A percentile compares a stretch with the other conserved stretches of the same genome.
phyloP scores from a whole-genome alignment of 2,888 invertebrate genomes.

The Griposia aprilina region DNA sequence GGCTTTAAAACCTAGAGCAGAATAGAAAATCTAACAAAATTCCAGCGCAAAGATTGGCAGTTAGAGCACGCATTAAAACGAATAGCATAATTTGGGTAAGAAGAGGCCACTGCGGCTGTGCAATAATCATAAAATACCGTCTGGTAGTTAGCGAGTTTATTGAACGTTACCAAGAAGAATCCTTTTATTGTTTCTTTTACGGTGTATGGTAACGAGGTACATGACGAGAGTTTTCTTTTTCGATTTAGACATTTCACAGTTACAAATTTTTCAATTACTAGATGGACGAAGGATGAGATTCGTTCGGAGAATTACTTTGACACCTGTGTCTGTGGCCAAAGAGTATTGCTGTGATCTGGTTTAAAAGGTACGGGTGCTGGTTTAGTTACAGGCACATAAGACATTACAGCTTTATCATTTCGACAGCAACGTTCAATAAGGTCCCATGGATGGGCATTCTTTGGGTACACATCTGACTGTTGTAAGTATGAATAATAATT shows the following conservation, averaged over 20 bases:
- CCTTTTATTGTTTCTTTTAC: conserved; percentile 68
- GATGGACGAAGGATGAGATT: not conserved
- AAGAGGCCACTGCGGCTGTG: conserved; percentile 65
- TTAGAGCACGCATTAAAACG: conserved; percentile 70
- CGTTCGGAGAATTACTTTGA: not conserved
- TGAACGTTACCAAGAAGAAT: conserved; percentile 62
- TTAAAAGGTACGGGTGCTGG: not conserved
- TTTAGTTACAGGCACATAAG: not conserved
- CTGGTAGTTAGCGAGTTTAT: conserved; percentile 66
- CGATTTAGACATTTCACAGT: not conserved
- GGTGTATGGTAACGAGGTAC: conserved; percentile 39
- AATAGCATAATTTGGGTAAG: conserved; percentile 74
- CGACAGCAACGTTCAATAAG: too few relatives aligned
- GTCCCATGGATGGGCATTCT: too few relatives aligned
- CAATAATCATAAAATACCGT: conserved; percentile 75
- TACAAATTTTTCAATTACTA: not conserved
- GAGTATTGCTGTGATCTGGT: not conserved
- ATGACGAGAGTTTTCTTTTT: conserved; percentile 21
- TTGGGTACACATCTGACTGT: too few relatives aligned
- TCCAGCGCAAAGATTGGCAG: conserved; percentile 64
- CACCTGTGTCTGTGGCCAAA: not conserved
- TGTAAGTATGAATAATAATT: not conserved
- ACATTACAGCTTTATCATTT: not conserved
- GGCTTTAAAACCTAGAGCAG: not conserved
- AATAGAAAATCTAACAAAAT: conserved; percentile 62